Base-by-base conservation (phyloP, 2,797 vertebrate species). In the Harpagifer antarcticus region DNA sequence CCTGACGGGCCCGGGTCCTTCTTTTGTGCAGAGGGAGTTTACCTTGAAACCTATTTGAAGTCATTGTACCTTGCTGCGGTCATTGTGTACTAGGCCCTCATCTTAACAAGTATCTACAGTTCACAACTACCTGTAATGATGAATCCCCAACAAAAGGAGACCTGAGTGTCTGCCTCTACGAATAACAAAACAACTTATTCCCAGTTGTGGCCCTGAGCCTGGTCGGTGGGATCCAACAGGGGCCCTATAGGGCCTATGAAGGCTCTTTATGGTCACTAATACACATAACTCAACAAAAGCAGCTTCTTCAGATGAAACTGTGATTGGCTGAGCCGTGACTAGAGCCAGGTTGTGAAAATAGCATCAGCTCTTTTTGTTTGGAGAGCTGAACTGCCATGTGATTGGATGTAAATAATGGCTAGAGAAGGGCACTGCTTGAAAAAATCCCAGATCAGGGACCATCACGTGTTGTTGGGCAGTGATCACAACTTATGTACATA, bases 111-210 rank as follows among this genome's bases (percentile, higher is more conserved):
- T 79, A 87, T 90, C 67, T 79, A 89, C 87, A 95, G 90, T 95
- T 96, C 94, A 52, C 95, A 96, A 95, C 93, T 96, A 95, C 93
- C 94, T 95, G 95, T 91, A 95, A 96, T 80, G 57, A 78, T 61
- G 81, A 89, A 87, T 85, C 92, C 91, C 85, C 88, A 84, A 66
- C 74, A 58, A 93, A 86, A 91, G 68, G 82, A 89, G 85, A 84
- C 82, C 76, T 82, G 90, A 89, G 91, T 92, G 93, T 95, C 93
- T 93, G 86, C 84, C 84, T 74, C 81, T 74, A 79, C 78, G 94
- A 94, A 96, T 95, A 90, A 96, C 95, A 96, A 96, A 94, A 82
- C 88, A 80, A 74, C 89, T 66, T 78, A 94, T 94, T 93, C 93
- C 89, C 92, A 91, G 93, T 91, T 90, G 88, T 71, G 78, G 59